Evolutionary conservation across 2,113 vertebrate genomes (phyloP).

Genomic region (Rhinopithecus roxellana): DNA sequence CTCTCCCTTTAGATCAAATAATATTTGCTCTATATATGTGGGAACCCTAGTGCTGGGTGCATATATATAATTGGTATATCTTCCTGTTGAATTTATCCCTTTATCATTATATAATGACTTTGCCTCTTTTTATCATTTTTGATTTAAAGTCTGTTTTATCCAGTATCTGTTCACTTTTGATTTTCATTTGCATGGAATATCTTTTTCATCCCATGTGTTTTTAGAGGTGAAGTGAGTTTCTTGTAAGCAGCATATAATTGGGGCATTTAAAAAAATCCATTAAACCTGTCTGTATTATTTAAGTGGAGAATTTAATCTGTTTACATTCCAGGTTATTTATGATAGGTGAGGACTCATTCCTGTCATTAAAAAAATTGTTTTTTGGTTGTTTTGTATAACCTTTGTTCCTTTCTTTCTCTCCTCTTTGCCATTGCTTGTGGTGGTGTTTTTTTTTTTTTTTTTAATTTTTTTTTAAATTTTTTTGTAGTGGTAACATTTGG

Average conservation of each 20-base stretch:
- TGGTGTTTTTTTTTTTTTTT: background rate
- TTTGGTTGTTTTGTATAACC: background rate
- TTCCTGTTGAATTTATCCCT: background rate
- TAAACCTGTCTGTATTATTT: background rate
- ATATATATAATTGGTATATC: background rate
- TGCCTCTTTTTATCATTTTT: background rate
- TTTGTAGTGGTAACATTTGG: background rate
- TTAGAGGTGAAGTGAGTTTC: background rate
- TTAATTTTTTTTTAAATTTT: background rate
- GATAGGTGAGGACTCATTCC: background rate
- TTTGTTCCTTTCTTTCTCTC: background rate
- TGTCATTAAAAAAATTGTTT: background rate
- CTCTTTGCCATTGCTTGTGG: background rate
- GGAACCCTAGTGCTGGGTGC: background rate
- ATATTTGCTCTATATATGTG: background rate
- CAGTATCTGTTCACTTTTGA: background rate
- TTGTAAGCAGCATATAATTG: background rate
- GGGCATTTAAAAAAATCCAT: background rate
- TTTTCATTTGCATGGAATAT: background rate
- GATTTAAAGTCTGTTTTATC: background rate
- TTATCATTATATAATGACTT: background rate
- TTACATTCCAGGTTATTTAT: background rate
- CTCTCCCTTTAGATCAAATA: background rate
- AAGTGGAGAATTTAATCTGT: background rate
- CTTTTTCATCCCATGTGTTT: background rate